Evolutionary conservation across 2,888 invertebrate species (phyloP), one percentile per base, ranked within the genome.

Genomic region (Dinocampus coccinellae): DNA sequence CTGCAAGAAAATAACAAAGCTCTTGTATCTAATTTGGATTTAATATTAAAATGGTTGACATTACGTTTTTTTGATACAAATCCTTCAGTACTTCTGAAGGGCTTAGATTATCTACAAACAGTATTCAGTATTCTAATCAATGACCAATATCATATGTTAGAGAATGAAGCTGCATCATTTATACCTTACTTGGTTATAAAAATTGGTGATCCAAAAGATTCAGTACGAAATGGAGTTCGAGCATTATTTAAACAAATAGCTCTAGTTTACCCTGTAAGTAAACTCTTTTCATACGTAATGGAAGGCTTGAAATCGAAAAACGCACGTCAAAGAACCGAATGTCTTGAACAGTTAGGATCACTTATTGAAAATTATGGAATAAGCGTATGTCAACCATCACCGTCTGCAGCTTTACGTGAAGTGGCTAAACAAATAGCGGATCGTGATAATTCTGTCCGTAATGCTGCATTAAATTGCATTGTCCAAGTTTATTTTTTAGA

Each of bases 11-110:
- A 95, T 81, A 92, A 92, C 52, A 91, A 93, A 79, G 94, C 96
- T 0, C 90, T 97, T 53, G 92, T 96, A 77, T 92, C 94, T 22
- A 99, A 99, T 89, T 90, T 98, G 74, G 99, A 99, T 89, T 89
- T 99, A 74, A 94, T 99, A 69, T 91, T 99, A 58, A 98, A 98
- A 87, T 99, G 99, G 99, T 88, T 98, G 79, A 98, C 98, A 0
- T 89, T 99, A 60, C 90, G 99, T 73, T 99, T 99, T 89, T 99
- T 98, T 84, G 99, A 99, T 89, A 99, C 99, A 26, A 99, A 99
- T 89, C 98, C 99, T 10, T 97, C 97, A 16, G 98, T 99, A 42
- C 91, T 99, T 73, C 91, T 98, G 80, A 97, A 97, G 89, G 97
- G 95, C n/a, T 89, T 99, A 79, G 98, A 98, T 85, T 98, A 97